Percentiles rank a stretch among this genome's conserved stretches.
Evolutionary conservation across 2,888 invertebrate genomes (phyloP).

Genomic region (Dusona sp.): DNA sequence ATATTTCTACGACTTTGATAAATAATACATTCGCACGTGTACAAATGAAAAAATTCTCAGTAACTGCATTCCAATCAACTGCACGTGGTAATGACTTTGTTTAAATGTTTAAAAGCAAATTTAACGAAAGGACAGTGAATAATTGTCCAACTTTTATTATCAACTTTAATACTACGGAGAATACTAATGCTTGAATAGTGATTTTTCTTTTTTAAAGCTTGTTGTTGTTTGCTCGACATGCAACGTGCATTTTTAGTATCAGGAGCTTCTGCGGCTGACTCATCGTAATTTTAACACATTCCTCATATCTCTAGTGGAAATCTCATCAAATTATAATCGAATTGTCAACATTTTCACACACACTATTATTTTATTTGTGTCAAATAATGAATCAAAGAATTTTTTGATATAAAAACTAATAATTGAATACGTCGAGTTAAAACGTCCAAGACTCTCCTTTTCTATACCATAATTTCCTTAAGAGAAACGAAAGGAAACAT

Average conservation of each 20-base stretch:
- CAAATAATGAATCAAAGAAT: not conserved
- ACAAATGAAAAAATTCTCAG: not conserved
- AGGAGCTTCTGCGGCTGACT: conserved; percentile 5
- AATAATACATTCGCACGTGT: not conserved
- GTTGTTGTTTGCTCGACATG: not conserved
- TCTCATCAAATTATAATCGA: not conserved
- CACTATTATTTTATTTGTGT: not conserved
- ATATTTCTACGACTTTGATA: not conserved
- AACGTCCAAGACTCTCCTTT: too few relatives aligned
- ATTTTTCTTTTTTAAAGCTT: not conserved
- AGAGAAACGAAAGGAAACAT: not conserved
- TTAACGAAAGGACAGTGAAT: not conserved
- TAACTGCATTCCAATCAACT: not conserved
- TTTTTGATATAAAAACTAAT: not conserved
- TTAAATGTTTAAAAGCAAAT: not conserved
- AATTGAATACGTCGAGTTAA: not conserved
- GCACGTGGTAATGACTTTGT: not conserved
- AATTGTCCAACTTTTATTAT: not conserved
- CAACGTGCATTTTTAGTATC: not conserved
- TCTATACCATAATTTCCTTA: not conserved
- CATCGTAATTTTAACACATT: not conserved
- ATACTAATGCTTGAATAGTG: not conserved
- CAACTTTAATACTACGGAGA: not conserved
- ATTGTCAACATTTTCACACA: not conserved
- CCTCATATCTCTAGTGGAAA: not conserved